Conservation (phyloP, 1,140 invertebrate species). For the Delia radicum region DNA sequence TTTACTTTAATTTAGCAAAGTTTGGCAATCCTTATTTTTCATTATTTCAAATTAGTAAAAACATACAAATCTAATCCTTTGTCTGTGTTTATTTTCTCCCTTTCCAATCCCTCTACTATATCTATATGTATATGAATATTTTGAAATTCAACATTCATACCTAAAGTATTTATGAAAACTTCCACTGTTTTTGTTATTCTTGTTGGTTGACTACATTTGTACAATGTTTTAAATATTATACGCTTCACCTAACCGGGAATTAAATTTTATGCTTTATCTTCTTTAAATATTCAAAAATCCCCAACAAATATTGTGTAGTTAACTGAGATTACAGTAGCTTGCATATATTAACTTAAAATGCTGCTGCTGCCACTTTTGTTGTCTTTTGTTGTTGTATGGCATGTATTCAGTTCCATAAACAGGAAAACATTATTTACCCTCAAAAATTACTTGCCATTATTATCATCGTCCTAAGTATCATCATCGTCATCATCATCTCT, state of each 20-base stretch:
- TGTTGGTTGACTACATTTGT: not conserved
- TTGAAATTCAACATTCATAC: not conserved
- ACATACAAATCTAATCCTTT: too few species aligned
- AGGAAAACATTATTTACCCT: constrained; percentile 17
- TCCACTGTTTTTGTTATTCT: not conserved
- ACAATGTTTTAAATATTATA: not conserved
- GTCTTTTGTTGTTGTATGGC: not conserved
- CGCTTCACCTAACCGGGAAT: constrained; percentile 10
- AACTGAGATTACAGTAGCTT: constrained; percentile 15
- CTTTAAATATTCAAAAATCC: constrained; percentile 7
- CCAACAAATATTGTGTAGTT: too few species aligned
- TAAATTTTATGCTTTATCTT: constrained; percentile 11
- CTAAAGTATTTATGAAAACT: constrained; percentile 13
- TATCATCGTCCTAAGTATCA: not conserved
- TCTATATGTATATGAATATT: not conserved
- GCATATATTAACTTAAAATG: constrained; percentile 16
- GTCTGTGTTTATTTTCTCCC: too few species aligned
- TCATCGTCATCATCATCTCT: constrained; percentile 2
- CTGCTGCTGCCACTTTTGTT: not conserved
- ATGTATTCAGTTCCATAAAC: not conserved
- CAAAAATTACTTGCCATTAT: constrained; percentile 15
- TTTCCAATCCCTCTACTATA: too few species aligned
- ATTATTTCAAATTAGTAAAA: too few species aligned
- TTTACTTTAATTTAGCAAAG: too few species aligned
- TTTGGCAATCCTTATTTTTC: not conserved